Evolutionary conservation across 1,140 invertebrate genomes (phyloP).

Genomic region (Amphibalanus amphitrite): DNA sequence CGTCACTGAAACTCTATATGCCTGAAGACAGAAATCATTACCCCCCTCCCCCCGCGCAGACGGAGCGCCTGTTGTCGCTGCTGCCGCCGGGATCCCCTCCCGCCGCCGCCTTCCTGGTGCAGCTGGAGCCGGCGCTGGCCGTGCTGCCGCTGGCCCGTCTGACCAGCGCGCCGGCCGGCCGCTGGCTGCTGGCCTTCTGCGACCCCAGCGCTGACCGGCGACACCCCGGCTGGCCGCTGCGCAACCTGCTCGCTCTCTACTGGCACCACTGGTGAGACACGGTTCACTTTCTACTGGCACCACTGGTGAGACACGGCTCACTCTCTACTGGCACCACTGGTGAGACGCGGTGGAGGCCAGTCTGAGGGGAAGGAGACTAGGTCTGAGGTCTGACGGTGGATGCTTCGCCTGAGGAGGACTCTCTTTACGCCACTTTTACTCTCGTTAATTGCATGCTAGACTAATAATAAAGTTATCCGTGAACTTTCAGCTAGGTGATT

Average conservation of each 20-base stretch:
- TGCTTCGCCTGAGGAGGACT: no score
- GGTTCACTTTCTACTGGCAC: background rate
- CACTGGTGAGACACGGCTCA: background rate
- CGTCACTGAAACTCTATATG: no score
- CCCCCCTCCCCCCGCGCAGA: no score
- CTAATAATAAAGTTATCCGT: no score
- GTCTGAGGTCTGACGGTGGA: background rate
- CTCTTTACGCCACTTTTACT: no score
- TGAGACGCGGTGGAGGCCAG: no score
- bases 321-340: background rate
- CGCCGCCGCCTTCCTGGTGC: constrained; percentile 18
- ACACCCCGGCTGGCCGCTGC: constrained; percentile 67
- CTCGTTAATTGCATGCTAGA: no score
- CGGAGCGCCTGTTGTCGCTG: background rate
- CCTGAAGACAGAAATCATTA: no score
- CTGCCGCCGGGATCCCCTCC: constrained; percentile 3
- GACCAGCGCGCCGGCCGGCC: background rate
- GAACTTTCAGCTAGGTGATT: no score
- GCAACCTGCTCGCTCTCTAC: constrained; percentile 59
- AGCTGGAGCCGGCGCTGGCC: constrained; percentile 20
- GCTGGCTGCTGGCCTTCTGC: constrained; percentile 51
- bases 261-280: constrained; percentile 31
- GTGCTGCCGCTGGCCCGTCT: background rate
- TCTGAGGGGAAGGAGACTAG: background rate
- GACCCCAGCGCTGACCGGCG: constrained; percentile 54